These are phyloP conservation scores for Heliconius congener DNA, from an alignment of 1,140 invertebrate species.

Conservation along the genomic window DNA sequence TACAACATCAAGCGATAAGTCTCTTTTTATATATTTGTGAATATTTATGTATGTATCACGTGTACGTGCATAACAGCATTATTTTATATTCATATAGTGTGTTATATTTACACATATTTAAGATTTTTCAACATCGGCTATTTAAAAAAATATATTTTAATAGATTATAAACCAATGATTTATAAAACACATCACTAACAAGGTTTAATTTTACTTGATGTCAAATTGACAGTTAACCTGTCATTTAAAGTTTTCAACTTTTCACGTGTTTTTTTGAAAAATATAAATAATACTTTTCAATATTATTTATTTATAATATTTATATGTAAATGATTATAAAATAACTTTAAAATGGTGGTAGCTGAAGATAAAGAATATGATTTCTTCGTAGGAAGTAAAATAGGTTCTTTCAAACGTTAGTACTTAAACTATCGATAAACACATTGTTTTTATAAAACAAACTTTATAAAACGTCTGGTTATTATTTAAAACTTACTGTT, in stretches of 20 bases:
- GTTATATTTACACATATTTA: too few relatives aligned
- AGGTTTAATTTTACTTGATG: neutral
- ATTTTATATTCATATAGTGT: too few relatives aligned
- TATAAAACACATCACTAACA: neutral
- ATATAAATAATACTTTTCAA: neutral
- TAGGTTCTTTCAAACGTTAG: conserved; percentile 80
- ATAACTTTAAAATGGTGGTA: conserved; percentile 52
- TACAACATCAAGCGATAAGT: too few relatives aligned
- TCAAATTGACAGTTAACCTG: conserved; percentile 11
- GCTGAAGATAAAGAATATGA: conserved; percentile 65
- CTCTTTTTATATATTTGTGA: too few relatives aligned
- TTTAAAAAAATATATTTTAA: too few relatives aligned
- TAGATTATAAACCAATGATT: neutral
- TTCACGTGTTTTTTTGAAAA: conserved; percentile 11
- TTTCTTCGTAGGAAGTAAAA: conserved; percentile 72
- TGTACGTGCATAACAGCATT: too few relatives aligned
- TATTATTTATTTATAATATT: neutral
- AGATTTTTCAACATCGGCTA: neutral
- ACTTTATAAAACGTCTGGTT: neutral
- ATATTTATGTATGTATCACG: too few relatives aligned
- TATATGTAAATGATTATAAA: conserved; percentile 19
- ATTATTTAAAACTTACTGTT: neutral
- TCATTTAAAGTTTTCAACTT: conserved; percentile 16
- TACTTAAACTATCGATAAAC: conserved; percentile 29
- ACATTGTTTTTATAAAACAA: conserved; percentile 18